phyloP scores from a whole-genome alignment of 64 coral and sea anemone genomes.

The Stichodactyla mertensii region DNA sequence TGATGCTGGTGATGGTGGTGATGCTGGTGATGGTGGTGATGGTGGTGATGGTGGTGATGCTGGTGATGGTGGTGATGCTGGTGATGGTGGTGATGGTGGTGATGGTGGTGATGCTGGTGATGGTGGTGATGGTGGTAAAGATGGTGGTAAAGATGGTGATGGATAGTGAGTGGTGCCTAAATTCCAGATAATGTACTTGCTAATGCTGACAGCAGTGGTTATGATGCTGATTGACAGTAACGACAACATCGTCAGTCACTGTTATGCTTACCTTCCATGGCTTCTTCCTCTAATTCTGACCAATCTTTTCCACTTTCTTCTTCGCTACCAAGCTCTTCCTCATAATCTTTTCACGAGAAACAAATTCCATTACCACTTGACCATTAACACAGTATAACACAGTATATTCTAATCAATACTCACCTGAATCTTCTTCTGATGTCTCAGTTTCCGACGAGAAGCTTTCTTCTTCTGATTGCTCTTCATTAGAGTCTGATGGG shows the following conservation, averaged over 20 bases:
- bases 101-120: too few species aligned
- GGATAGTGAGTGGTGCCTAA: too few species aligned
- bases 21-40: too few species aligned
- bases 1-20: not conserved
- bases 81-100: too few species aligned
- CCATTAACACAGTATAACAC: not conserved
- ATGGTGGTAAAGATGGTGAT: too few species aligned
- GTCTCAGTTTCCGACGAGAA: constrained; percentile 93
- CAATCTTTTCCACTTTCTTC: constrained; percentile 97
- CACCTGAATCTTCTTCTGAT: constrained; percentile 83
- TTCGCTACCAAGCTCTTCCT: constrained; percentile 93
- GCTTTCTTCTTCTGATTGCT: constrained; percentile 62
- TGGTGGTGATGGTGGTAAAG: too few species aligned
- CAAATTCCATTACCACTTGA: not conserved
- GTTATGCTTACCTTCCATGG: constrained; percentile 47
- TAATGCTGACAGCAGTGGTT: too few species aligned
- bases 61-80: not conserved
- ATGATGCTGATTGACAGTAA: too few species aligned
- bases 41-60: not conserved
- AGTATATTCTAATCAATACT: not conserved
- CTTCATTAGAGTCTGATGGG: constrained; percentile 68
- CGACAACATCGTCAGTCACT: not conserved
- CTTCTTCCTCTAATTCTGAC: constrained; percentile 94
- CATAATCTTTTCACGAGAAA: constrained; percentile 48
- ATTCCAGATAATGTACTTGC: not conserved